Percentiles rank a stretch among this genome's conserved stretches.
phyloP scores from a whole-genome alignment of 2,888 invertebrate genomes.

The Brenthis hecate region DNA sequence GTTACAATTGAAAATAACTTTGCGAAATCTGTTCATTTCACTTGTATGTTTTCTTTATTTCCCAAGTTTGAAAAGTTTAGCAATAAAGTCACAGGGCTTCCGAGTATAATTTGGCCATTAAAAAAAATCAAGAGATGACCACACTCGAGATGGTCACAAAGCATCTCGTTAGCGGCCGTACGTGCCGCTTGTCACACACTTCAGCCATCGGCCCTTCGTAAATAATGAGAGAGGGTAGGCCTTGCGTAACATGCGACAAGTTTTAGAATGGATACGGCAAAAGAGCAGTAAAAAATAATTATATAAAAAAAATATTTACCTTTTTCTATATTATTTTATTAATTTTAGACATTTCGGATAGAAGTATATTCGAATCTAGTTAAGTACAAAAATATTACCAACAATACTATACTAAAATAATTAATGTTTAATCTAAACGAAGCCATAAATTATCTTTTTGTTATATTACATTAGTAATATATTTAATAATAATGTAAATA shows the following conservation, averaged over 20 bases:
- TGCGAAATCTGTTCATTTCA: too few relatives aligned
- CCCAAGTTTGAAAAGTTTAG: conserved; percentile 65
- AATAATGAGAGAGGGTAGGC: conserved; percentile 79
- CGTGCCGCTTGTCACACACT: conserved; percentile 81
- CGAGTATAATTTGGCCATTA: conserved; percentile 79
- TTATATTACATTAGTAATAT: not conserved
- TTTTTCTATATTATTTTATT: too few relatives aligned
- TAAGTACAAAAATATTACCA: too few relatives aligned
- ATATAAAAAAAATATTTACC: too few relatives aligned
- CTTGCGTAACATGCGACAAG: conserved; percentile 53
- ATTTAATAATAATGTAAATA: not conserved
- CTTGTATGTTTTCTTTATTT: conserved; percentile 2
- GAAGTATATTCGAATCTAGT: too few relatives aligned
- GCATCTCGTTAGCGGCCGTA: conserved; percentile 81
- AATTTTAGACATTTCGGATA: too few relatives aligned
- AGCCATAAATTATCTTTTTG: not conserved
- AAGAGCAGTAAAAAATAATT: conserved; percentile 6
- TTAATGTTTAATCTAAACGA: not conserved
- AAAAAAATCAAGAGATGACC: conserved; percentile 79
- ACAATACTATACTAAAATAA: too few relatives aligned
- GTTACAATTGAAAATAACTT: too few relatives aligned
- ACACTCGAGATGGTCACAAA: conserved; percentile 80
- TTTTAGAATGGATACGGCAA: conserved; percentile 53
- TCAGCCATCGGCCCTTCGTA: conserved; percentile 80
- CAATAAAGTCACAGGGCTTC: conserved; percentile 48